phyloP scores from a whole-genome alignment of 2,888 invertebrate genomes.

The Agrenia bidenticulata region DNA sequence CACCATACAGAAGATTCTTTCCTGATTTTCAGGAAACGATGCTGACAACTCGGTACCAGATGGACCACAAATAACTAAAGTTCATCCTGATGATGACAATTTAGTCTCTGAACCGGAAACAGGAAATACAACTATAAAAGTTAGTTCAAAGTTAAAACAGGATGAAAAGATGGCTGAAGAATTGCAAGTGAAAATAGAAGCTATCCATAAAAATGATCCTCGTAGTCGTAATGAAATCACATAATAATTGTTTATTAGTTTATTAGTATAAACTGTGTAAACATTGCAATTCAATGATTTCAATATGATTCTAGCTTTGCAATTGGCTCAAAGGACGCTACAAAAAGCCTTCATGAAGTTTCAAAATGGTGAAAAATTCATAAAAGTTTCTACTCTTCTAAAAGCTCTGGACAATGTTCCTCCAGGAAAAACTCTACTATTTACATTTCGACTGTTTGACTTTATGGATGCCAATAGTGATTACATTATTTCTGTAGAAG shows the following conservation, averaged over 20 bases:
- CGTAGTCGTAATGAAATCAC: background rate
- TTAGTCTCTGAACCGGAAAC: too few species aligned
- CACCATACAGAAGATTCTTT: too few species aligned
- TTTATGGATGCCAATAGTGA: constrained; percentile 9
- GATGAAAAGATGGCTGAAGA: background rate
- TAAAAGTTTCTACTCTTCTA: background rate
- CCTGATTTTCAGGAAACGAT: too few species aligned
- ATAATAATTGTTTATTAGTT: background rate
- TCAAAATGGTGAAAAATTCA: background rate
- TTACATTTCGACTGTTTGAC: background rate
- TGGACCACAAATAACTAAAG: too few species aligned
- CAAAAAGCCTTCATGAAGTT: background rate
- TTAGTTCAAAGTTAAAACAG: too few species aligned
- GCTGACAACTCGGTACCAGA: too few species aligned
- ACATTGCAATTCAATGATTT: background rate
- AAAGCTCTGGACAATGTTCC: background rate
- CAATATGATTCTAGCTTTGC: background rate
- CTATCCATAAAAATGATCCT: constrained; percentile 3
- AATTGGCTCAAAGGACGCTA: constrained; percentile 1
- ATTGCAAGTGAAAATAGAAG: constrained; percentile 11
- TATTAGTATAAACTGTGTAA: too few species aligned
- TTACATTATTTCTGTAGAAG: background rate
- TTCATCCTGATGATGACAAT: too few species aligned
- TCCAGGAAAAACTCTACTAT: background rate
- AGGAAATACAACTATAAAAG: too few species aligned